phyloP scores from a whole-genome alignment of 2,888 invertebrate species.

The Macrophya annulata region DNA sequence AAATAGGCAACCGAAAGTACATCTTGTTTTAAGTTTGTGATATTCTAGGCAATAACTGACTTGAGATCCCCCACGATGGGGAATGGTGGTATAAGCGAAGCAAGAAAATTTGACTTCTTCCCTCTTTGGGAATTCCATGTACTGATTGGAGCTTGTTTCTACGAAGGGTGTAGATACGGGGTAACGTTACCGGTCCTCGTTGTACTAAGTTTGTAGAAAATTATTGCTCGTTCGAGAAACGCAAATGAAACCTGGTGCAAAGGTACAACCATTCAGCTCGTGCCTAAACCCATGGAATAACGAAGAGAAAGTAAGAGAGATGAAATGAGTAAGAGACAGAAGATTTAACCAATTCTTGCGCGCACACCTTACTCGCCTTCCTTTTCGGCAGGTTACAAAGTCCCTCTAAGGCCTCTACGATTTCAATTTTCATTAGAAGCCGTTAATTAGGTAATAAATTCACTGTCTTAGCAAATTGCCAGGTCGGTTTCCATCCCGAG shows the following conservation, averaged over 20 bases:
- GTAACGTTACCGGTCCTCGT: background rate
- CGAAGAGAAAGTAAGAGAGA: background rate
- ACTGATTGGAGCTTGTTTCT: slow-evolving; percentile 37
- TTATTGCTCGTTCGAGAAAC: slow-evolving; percentile 27
- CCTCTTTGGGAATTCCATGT: background rate
- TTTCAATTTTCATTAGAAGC: slow-evolving; percentile 53
- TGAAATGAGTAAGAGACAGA: slow-evolving; percentile 1
- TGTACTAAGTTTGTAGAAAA: slow-evolving; percentile 14
- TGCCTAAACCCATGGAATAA: background rate
- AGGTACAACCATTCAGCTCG: background rate
- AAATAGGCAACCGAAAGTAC: too few relatives aligned
- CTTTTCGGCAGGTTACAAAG: slow-evolving; percentile 44
- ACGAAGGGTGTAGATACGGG: background rate
- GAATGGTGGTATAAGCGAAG: too few relatives aligned
- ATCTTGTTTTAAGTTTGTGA: too few relatives aligned
- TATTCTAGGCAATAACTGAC: too few relatives aligned
- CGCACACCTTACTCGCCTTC: background rate
- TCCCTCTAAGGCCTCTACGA: slow-evolving; percentile 34
- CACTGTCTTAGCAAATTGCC: slow-evolving; percentile 51
- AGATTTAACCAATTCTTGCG: slow-evolving; percentile 29
- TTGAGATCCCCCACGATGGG: too few relatives aligned
- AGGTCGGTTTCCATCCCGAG: slow-evolving; percentile 23
- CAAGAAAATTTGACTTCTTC: background rate
- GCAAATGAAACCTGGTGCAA: slow-evolving; percentile 25
- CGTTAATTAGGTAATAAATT: slow-evolving; percentile 52